These are phyloP conservation scores for Phasia obesa DNA, from an alignment of 2,888 invertebrate genomes.

Conservation along the genomic window DNA sequence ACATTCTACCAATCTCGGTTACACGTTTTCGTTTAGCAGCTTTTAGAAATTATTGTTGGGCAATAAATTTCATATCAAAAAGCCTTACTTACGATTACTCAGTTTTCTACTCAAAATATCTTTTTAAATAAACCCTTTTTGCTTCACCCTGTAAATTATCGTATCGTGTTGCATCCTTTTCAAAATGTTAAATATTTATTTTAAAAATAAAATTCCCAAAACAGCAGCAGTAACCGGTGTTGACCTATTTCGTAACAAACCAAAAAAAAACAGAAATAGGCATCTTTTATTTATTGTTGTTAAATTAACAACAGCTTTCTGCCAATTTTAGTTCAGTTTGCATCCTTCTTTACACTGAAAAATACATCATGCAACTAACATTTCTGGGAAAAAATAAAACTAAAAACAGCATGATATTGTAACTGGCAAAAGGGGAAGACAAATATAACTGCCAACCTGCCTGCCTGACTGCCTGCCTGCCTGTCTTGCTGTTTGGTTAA, in stretches of 20 bases:
- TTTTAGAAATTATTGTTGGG: no score
- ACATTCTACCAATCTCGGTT: no score
- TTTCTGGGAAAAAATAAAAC: not conserved
- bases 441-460: not conserved
- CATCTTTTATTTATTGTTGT: not conserved
- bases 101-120: no score
- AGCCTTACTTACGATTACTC: no score
- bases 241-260: not conserved
- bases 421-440: not conserved
- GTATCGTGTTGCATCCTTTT: not conserved
- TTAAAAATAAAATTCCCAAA: not conserved
- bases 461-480: not conserved
- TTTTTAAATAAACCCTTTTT: no score
- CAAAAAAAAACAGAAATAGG: not conserved
- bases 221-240: not conserved
- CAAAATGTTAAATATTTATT: not conserved
- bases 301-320: not conserved
- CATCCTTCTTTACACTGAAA: not conserved
- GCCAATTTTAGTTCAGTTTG: not conserved
- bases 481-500: not conserved
- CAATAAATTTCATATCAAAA: no score
- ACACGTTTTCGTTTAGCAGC: no score
- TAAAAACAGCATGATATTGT: not conserved
- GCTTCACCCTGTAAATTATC: no score
- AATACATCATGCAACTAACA: not conserved